Base-by-base conservation (phyloP, 2,888 invertebrate genomes). In the Campoplex capitator region DNA sequence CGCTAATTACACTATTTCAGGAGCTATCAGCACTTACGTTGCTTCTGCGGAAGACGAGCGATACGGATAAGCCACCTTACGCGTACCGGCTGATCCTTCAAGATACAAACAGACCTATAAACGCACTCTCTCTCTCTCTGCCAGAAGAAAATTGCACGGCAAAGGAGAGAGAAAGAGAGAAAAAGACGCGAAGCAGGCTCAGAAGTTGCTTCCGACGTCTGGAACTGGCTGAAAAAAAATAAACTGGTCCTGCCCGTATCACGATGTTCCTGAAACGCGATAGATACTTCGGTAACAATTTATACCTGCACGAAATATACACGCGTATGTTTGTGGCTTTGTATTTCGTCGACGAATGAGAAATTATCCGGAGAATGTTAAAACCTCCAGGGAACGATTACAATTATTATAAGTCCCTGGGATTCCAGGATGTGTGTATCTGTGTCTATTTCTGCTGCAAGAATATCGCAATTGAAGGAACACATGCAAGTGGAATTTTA, bases 281-380 rank as follows among this genome's bases (percentile, higher is more conserved):
- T 77, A 77, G 76, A 54, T 48, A 58, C 48, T 18, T 45, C 56
- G 23, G 51, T 58, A n/a, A 77, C 38, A 58, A 80, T 86, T 86
- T 83, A 76, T 67, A 65, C 77, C 56, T 35, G 67, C 73, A 56
- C 23, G 23, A 23, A 23, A 73, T 38, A 32, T 65, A 77, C 32
- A 9, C 48, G 6, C n/a, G 51, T 45, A 11, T 38, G 48, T 54
- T 18, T 35, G 51, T 38, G 38, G 62, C 32, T 51, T 13, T 62
- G 18, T 28, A 45, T 23, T 79, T n/a, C 48, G 18, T 45, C 75
- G 67, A 77, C 73, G 73, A 67, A 58, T 67, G 79, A 76, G 79
- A 83, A 83, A 80, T 83, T 80, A 76, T 45, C 23, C 32, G 42
- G 45, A 35, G 80, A 80, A 80, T 86, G 80, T 67, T 80, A 76